Conservation (phyloP, 2,888 invertebrate genomes). For the Aelia acuminata region DNA sequence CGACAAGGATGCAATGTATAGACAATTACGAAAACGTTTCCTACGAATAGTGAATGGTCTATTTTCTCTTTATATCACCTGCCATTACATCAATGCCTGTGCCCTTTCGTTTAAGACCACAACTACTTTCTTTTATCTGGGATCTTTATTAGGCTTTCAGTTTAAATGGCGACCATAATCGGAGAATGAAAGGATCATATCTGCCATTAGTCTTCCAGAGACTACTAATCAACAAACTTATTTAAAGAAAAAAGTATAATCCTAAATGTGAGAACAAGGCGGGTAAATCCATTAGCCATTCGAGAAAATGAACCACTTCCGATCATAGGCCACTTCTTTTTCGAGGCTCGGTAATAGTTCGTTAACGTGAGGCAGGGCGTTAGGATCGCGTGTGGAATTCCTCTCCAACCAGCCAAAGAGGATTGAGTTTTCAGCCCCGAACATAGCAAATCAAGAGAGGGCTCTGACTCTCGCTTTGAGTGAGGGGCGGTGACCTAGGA, state of each 20-base stretch:
- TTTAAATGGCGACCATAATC: not conserved
- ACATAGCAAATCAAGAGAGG: not conserved
- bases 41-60: not conserved
- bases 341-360: not conserved
- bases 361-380: not conserved
- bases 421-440: conserved; percentile 18
- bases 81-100: not conserved
- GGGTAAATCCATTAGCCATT: not conserved
- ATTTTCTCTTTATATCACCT: not conserved
- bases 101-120: not conserved
- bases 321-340: not conserved
- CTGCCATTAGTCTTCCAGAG: not conserved
- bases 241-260: not conserved
- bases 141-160: not conserved
- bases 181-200: not conserved
- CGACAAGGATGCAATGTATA: no score
- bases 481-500: not conserved
- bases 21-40: no score
- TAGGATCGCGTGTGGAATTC: not conserved
- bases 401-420: not conserved
- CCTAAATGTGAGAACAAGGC: not conserved
- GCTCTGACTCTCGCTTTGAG: not conserved
- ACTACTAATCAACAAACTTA: not conserved
- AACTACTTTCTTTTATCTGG: not conserved
- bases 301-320: not conserved